Evolutionary conservation across 2,888 invertebrate species (phyloP), one percentile per base, ranked within the genome.

Genomic region (Phaonia tiefii): DNA sequence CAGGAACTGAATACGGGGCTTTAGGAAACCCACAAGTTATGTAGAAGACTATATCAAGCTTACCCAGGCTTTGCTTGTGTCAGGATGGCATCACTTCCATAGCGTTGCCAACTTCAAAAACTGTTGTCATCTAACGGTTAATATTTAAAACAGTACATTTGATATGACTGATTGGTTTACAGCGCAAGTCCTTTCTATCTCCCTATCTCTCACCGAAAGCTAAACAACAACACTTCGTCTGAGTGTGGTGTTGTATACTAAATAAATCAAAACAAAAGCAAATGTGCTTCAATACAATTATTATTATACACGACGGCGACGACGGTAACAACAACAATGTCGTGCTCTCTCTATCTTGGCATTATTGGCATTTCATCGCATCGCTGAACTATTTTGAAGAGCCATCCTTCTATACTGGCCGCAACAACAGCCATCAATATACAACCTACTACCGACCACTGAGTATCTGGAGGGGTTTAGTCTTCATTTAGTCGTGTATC

Each of bases 171-270:
- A 31, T 31, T 5, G 4, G 8, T 31, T 8, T 8, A 31, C 31
- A 31, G 31, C 31, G 31, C 31, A 31, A 5, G 31, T 31, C 31
- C 3, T 31, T 31, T 3, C 31, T 31, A 3, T 3, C 31, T 31
- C 31, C 8, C 31, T 31, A 31, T 31, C 31, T 31, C 31, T 31
- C 31, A 31, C 31, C 31, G 8, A 31, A 72, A 76, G 49, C 49
- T 80, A 58, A 80, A 71, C 58, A 76, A 76, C 17, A 70, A 71
- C 17, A 70, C 74, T 77, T 72, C 79, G 74, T 31, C 67, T 70
- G 49, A 80, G 69, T 65, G 58, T n/a, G n/a, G n/a, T 73, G 75
- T 82, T 72, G 25, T 69, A 69, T 69, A 69, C 54, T 54, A 42
- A 39, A 56, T 15, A 80, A 31, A 77, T 66, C 49, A 77, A 60